Conservation (phyloP, 2,888 invertebrate species). For the Papilio protenor region DNA sequence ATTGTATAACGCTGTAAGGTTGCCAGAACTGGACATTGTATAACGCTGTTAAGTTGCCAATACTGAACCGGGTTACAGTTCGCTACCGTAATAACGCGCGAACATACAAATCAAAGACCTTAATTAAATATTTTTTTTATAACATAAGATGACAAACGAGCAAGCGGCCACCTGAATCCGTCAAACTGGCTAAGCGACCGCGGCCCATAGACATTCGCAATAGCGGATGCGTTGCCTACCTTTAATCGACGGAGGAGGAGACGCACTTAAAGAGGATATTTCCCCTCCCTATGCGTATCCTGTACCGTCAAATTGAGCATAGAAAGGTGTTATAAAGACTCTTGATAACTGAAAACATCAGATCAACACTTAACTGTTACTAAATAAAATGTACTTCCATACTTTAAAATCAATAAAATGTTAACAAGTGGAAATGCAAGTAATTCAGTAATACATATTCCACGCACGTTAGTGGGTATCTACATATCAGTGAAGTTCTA, state of each 20-base stretch:
- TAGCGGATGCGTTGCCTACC: too few relatives aligned
- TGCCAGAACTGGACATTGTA: slow-evolving; percentile 46
- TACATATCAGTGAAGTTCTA: slow-evolving; percentile 34
- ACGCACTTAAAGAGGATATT: too few relatives aligned
- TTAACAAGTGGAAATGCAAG: slow-evolving; percentile 8
- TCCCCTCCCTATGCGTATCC: too few relatives aligned
- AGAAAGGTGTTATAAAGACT: too few relatives aligned
- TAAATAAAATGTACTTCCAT: neutral
- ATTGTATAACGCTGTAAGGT: slow-evolving; percentile 61
- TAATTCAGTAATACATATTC: slow-evolving; percentile 22
- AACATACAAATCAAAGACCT: neutral
- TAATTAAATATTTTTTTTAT: neutral
- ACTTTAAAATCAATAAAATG: neutral
- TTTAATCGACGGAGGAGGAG: too few relatives aligned
- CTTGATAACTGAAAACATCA: too few relatives aligned
- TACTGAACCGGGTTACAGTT: slow-evolving; percentile 60
- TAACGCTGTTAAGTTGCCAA: slow-evolving; percentile 53
- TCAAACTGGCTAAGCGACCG: neutral
- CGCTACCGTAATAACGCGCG: slow-evolving; percentile 44
- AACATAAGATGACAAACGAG: neutral
- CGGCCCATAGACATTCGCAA: too few relatives aligned
- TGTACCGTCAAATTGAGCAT: too few relatives aligned
- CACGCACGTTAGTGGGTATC: slow-evolving; percentile 15
- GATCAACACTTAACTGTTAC: neutral
- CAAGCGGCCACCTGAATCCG: neutral